phyloP scores from a whole-genome alignment of 2,113 vertebrate species.

The Heliornis fulica region DNA sequence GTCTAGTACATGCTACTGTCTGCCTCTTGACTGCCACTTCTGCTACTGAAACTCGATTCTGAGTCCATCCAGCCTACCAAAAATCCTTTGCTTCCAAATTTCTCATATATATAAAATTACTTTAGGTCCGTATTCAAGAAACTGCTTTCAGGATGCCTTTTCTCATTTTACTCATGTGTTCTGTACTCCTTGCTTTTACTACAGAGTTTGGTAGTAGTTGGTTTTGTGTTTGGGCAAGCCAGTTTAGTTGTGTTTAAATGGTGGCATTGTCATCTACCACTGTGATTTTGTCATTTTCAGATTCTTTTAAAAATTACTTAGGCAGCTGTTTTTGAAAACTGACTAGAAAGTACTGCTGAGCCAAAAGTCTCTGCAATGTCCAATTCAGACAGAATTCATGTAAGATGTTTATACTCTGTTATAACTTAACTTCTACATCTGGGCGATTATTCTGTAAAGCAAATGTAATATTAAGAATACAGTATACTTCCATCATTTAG shows the following conservation, averaged over 20 bases:
- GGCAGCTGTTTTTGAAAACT: neutral
- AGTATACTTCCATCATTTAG: rapidly evolving
- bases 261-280: neutral
- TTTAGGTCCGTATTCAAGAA: neutral
- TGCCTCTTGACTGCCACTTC: neutral
- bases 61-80: neutral
- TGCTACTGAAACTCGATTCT: neutral
- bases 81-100: neutral
- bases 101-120: neutral
- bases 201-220: neutral
- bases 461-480: neutral
- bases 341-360: neutral
- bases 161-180: neutral
- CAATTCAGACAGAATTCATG: neutral
- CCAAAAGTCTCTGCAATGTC: neutral
- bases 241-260: neutral
- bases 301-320: neutral
- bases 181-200: neutral
- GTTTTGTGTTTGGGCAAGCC: neutral
- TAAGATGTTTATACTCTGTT: neutral
- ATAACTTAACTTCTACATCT: neutral
- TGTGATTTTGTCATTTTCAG: neutral
- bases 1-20: neutral
- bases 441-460: neutral
- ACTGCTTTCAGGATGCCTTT: neutral